Percentiles rank a stretch among this genome's conserved stretches.
Conservation (phyloP, 2,797 vertebrate species). For the Tenualosa ilisha region DNA sequence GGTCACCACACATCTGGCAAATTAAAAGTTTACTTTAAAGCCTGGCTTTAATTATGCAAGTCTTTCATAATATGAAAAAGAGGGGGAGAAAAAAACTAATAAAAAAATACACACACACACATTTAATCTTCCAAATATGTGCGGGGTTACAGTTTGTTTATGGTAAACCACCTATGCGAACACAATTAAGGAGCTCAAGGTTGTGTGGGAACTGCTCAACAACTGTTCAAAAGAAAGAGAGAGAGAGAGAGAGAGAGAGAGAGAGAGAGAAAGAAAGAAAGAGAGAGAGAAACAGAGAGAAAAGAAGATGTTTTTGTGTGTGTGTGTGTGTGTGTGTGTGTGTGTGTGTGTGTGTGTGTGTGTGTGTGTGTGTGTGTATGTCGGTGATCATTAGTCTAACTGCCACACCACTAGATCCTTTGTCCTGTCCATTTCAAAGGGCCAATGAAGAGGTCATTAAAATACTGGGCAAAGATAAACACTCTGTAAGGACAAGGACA, state of each 20-base stretch:
- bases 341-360: neutral
- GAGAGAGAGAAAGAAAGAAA: too few relatives aligned
- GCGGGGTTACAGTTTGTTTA: constrained; percentile 69
- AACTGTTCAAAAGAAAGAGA: neutral
- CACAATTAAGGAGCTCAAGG: constrained; percentile 62
- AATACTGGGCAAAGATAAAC: neutral
- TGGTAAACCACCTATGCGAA: constrained; percentile 74
- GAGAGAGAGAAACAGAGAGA: too few relatives aligned
- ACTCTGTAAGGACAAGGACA: neutral
- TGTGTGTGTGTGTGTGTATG: neutral
- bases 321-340: neutral
- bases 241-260: too few relatives aligned
- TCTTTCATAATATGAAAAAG: constrained; percentile 74
- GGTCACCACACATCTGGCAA: constrained; percentile 77
- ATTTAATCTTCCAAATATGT: constrained; percentile 74
- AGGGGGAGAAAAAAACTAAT: constrained; percentile 52
- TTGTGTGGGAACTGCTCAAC: constrained; percentile 11
- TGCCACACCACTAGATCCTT: neutral
- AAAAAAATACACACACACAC: constrained; percentile 49
- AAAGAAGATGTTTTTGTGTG: neutral
- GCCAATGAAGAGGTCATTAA: neutral
- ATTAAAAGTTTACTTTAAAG: constrained; percentile 71
- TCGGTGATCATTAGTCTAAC: neutral
- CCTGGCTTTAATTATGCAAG: constrained; percentile 73
- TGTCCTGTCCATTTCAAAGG: neutral